A percentile compares a stretch with the other conserved stretches of the same genome.
These are phyloP conservation scores for Bruchidius siliquastri DNA, from an alignment of 2,888 invertebrate genomes.

Conservation along the genomic window DNA sequence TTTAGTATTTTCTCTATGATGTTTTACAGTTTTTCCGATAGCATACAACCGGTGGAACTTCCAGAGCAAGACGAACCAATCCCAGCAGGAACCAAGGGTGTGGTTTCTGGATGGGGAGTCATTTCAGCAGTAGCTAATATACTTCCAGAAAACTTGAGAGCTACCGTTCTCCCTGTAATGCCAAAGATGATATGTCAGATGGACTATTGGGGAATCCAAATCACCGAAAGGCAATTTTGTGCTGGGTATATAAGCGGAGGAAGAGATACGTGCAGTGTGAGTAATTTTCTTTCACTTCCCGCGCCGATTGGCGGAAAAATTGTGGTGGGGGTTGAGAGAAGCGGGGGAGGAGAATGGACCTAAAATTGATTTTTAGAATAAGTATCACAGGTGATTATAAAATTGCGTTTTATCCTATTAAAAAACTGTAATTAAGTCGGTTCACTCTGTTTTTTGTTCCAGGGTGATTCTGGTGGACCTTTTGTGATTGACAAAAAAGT, in stretches of 20 bases:
- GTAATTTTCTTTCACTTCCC: background rate
- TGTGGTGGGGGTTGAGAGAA: no score
- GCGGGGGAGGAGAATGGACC: no score
- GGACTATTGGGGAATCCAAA: conserved; percentile 12
- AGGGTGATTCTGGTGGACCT: conserved; percentile 33
- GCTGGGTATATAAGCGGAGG: conserved; percentile 26
- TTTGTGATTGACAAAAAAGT: conserved; percentile 23
- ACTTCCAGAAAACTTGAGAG: conserved; percentile 13
- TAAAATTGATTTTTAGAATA: no score
- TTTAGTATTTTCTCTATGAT: background rate
- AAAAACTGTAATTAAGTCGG: background rate
- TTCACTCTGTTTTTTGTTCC: no score
- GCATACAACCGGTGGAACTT: conserved; percentile 23
- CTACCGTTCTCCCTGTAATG: conserved; percentile 19
- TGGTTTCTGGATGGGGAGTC: conserved; percentile 24
- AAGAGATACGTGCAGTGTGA: conserved; percentile 29
- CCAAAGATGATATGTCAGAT: conserved; percentile 12
- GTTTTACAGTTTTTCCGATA: conserved; percentile 18
- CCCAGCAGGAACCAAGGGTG: conserved; percentile 14
- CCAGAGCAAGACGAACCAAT: conserved; percentile 10
- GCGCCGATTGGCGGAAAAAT: background rate
- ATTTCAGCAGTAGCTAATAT: conserved; percentile 2
- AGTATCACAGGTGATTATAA: no score
- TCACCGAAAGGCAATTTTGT: conserved; percentile 24
- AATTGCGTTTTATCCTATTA: no score